A percentile compares a stretch with the other conserved stretches of the same genome.
Evolutionary conservation across 2,113 vertebrate species (phyloP).

Genomic region (Macrotis lagotis): DNA sequence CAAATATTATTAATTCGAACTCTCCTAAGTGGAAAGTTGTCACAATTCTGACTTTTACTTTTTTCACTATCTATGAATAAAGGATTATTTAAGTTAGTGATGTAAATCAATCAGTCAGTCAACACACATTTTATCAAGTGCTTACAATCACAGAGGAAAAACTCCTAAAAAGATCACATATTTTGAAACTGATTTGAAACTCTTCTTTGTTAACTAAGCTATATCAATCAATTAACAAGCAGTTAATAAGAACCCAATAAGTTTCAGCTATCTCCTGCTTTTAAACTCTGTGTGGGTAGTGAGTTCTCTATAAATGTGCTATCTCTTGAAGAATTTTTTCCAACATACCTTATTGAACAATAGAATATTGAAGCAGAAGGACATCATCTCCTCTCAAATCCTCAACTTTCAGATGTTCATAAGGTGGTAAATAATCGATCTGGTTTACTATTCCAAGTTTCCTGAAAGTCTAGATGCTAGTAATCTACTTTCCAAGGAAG

Average conservation of each 20-base stretch:
- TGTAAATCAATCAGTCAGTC: conserved; percentile 9
- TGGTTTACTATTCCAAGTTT: not conserved
- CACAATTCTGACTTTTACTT: conserved; percentile 2
- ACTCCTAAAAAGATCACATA: conserved; percentile 8
- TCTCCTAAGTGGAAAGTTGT: not conserved
- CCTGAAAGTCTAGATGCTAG: not conserved
- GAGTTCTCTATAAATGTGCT: not conserved
- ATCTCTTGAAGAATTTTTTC: not conserved
- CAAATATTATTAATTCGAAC: not conserved
- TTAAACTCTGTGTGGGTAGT: not conserved
- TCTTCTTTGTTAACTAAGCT: not conserved
- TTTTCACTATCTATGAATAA: not conserved
- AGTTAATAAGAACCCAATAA: not conserved
- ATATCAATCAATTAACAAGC: not conserved
- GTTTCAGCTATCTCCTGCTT: not conserved
- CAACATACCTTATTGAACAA: not conserved
- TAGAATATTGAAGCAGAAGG: not conserved
- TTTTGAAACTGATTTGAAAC: not conserved
- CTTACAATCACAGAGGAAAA: conserved; percentile 25
- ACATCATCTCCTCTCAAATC: not conserved
- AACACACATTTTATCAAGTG: not conserved
- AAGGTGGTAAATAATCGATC: not conserved
- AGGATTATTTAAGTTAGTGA: not conserved
- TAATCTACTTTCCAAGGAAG: not conserved
- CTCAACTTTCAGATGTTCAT: not conserved